phyloP scores from a whole-genome alignment of 2,797 vertebrate species.

The Dryobates pubescens region DNA sequence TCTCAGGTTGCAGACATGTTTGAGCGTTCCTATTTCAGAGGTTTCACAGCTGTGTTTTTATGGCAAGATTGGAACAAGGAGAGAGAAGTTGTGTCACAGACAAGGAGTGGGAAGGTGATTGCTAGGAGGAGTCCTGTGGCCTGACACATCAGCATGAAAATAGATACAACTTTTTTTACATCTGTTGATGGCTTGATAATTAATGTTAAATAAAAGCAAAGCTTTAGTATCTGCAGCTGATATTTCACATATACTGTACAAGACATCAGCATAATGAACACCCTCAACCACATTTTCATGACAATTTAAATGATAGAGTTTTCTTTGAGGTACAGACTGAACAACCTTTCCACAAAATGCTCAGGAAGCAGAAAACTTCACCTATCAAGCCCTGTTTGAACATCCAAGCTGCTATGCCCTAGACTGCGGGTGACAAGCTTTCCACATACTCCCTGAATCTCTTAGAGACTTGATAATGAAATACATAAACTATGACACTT shows the following conservation, averaged over 20 bases:
- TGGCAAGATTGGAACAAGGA: background rate
- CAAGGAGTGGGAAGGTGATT: background rate
- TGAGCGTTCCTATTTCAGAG: background rate
- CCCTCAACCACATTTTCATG: background rate
- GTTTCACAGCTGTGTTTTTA: background rate
- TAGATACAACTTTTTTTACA: background rate
- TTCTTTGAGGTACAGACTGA: constrained; percentile 25
- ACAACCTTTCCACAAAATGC: background rate
- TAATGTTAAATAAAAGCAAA: constrained; percentile 65
- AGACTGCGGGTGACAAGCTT: constrained; percentile 19
- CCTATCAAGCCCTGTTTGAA: background rate
- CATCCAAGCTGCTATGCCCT: background rate
- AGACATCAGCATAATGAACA: constrained; percentile 36
- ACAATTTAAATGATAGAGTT: constrained; percentile 33
- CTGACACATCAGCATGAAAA: background rate
- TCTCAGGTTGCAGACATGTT: background rate
- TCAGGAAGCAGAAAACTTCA: background rate
- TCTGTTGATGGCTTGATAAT: constrained; percentile 59
- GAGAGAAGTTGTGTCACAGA: background rate
- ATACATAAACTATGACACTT: constrained; percentile 65
- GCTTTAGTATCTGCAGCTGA: constrained; percentile 13
- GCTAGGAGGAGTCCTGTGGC: background rate
- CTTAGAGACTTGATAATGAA: constrained; percentile 63
- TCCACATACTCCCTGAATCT: constrained; percentile 36
- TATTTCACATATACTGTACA: constrained; percentile 23